A percentile compares a stretch with the other conserved stretches of the same genome.
These are phyloP conservation scores for Mycogona germanica DNA, from an alignment of 2,888 invertebrate genomes.

Conservation along the genomic window DNA sequence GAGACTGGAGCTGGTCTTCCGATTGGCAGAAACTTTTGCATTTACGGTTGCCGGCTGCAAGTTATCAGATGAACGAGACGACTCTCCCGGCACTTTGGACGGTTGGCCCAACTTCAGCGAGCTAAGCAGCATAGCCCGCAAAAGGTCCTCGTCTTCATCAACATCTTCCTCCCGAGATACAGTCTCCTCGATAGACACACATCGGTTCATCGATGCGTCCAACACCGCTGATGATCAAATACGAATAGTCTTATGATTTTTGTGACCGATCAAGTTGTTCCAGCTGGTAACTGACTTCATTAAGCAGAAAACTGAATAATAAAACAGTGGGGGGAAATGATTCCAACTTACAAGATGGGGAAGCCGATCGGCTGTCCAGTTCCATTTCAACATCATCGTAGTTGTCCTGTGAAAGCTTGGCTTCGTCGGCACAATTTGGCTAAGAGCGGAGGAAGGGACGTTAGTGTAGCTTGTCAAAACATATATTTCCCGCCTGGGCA, in stretches of 20 bases:
- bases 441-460: not conserved
- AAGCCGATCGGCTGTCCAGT: constrained; percentile 14
- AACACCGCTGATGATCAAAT: not conserved
- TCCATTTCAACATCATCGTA: constrained; percentile 21
- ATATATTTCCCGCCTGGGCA: too few relatives aligned
- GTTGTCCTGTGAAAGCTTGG: constrained; percentile 13
- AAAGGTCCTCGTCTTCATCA: constrained; percentile 21
- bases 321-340: too few relatives aligned
- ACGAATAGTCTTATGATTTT: not conserved
- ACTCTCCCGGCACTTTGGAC: too few relatives aligned
- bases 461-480: not conserved
- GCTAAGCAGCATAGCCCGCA: constrained; percentile 19
- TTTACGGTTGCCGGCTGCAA: not conserved
- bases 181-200: too few relatives aligned
- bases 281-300: not conserved
- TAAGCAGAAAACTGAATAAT: not conserved
- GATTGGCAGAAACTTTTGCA: not conserved
- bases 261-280: not conserved
- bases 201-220: too few relatives aligned
- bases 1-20: not conserved
- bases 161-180: not conserved
- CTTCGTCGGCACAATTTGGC: not conserved
- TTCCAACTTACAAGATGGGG: constrained; percentile 7
- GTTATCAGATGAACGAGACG: too few relatives aligned
- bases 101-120: constrained; percentile 17